Evolutionary conservation across 2,113 vertebrate genomes (phyloP).

Genomic region (Corythornis cristatus): DNA sequence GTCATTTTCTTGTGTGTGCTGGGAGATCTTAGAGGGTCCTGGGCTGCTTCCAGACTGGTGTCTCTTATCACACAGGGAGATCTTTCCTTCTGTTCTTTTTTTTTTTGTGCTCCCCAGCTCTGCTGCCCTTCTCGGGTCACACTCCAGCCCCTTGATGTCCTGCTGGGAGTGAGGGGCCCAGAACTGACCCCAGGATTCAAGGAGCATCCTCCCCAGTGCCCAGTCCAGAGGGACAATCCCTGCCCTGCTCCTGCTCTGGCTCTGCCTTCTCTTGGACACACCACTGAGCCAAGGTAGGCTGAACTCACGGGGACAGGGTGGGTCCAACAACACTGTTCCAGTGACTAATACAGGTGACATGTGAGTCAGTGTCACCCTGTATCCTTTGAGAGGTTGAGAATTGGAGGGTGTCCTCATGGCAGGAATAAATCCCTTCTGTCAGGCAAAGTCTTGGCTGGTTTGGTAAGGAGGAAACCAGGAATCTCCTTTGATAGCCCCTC

Average conservation of each 20-base stretch:
- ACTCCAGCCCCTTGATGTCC: no score
- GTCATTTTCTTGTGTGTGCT: not conserved
- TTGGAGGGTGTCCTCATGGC: accelerated
- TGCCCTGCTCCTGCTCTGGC: not conserved
- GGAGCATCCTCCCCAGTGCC: no score
- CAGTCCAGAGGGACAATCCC: not conserved
- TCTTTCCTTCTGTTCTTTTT: not conserved
- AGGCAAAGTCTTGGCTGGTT: not conserved
- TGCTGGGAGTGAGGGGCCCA: no score
- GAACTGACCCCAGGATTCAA: no score
- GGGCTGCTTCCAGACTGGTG: not conserved
- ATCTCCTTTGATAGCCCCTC: accelerated
- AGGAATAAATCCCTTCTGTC: no score
- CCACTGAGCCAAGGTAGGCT: accelerated
- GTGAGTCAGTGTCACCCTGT: accelerated
- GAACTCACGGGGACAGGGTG: accelerated
- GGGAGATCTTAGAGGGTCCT: not conserved
- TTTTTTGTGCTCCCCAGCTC: no score
- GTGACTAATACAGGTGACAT: accelerated
- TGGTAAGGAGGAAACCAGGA: not conserved
- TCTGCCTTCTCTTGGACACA: accelerated
- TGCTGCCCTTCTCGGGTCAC: no score
- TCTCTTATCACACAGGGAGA: not conserved
- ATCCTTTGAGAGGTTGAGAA: not conserved
- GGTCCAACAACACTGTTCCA: accelerated